phyloP scores from a whole-genome alignment of 1,140 invertebrate genomes.

The Procambarus virginalis region DNA sequence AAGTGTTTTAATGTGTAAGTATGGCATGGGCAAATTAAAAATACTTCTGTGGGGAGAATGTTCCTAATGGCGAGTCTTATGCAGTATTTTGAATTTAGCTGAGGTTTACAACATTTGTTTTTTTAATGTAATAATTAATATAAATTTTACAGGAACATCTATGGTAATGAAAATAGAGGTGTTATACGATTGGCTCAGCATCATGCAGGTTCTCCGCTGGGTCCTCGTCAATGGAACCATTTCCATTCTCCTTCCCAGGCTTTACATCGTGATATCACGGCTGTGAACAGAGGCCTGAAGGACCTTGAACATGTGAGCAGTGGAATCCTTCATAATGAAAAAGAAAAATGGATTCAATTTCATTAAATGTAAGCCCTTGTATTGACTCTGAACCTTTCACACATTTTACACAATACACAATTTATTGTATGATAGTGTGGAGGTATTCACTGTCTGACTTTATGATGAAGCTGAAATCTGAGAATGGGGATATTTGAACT shows the following conservation, averaged over 20 bases:
- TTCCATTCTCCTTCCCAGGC: slow-evolving; percentile 22
- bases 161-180: slow-evolving; percentile 33
- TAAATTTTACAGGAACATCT: slow-evolving; percentile 18
- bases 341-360: slow-evolving; percentile 36
- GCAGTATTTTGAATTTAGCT: too few species aligned
- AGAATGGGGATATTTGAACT: too few species aligned
- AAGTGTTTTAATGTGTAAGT: too few species aligned
- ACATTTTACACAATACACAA: too few species aligned
- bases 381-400: not conserved
- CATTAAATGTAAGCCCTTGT: slow-evolving; percentile 11
- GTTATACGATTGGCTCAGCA: slow-evolving; percentile 29
- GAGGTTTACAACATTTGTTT: too few species aligned
- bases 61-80: too few species aligned
- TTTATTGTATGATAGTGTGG: too few species aligned
- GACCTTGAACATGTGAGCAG: slow-evolving; percentile 19
- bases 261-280: slow-evolving; percentile 1
- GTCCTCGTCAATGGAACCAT: not conserved
- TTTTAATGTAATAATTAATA: not conserved
- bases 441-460: too few species aligned
- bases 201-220: not conserved
- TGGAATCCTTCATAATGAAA: slow-evolving; percentile 18
- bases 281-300: slow-evolving; percentile 16
- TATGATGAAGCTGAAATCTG: too few species aligned
- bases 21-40: too few species aligned
- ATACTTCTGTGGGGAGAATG: too few species aligned